Evolutionary conservation across 2,888 invertebrate species (phyloP).

Genomic region (Phytoseiulus persimilis): DNA sequence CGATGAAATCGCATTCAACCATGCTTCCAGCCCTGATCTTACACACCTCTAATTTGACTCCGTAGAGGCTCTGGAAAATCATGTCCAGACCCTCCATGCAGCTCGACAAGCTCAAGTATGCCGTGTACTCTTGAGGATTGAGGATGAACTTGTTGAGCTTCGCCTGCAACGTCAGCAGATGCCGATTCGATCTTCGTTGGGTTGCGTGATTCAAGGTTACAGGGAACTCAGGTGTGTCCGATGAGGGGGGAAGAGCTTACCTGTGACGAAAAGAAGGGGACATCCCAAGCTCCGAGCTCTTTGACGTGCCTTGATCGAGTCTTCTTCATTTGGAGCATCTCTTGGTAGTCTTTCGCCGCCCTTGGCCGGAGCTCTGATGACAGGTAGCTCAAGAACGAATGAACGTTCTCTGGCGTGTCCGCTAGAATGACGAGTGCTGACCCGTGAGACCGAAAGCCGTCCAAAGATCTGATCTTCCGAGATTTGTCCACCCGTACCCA

Average conservation of each 20-base stretch:
- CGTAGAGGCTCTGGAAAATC: slow-evolving; percentile 72
- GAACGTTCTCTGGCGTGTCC: slow-evolving; percentile 68
- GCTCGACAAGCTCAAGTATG: slow-evolving; percentile 59
- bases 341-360: slow-evolving; percentile 65
- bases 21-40: no score
- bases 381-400: slow-evolving; percentile 68
- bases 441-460: no score
- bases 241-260: no score
- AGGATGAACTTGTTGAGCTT: slow-evolving; percentile 29
- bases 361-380: slow-evolving; percentile 62
- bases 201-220: no score
- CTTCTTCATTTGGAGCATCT: slow-evolving; percentile 26
- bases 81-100: slow-evolving; percentile 95
- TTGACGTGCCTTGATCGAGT: slow-evolving; percentile 41
- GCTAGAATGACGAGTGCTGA: slow-evolving; percentile 60
- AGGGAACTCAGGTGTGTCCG: not conserved
- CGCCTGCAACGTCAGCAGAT: not conserved
- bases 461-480: no score
- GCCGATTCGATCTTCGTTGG: not conserved
- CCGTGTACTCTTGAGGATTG: slow-evolving; percentile 42
- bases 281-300: slow-evolving; percentile 65
- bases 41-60: slow-evolving; percentile 66
- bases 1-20: no score
- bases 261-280: slow-evolving; percentile 60
- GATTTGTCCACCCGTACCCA: no score